Conservation (phyloP, 37 sponge, comb jelly and placozoan species). For the Beroe ovata region DNA sequence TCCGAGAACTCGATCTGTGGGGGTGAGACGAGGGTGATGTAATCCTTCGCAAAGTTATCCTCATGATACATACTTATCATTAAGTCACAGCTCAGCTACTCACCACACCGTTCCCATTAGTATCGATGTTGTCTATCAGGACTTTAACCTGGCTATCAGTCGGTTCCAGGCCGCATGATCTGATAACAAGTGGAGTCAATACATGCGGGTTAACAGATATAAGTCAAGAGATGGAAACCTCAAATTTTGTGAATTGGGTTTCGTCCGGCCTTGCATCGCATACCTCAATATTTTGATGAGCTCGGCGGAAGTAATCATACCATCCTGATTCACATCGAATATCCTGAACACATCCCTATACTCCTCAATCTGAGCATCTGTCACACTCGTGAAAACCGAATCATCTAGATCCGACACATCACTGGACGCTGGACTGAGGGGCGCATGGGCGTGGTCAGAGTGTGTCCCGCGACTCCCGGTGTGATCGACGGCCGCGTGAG, state of each 20-base stretch:
- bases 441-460: neutral
- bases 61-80: no score
- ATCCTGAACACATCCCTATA: slow-evolving; percentile 50
- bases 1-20: slow-evolving; percentile 22
- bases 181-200: neutral
- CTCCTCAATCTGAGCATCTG: slow-evolving; percentile 45
- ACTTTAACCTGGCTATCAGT: slow-evolving; percentile 8
- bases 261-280: neutral
- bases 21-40: no score
- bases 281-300: slow-evolving; percentile 59
- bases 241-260: no score
- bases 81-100: no score
- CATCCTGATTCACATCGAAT: slow-evolving; percentile 39
- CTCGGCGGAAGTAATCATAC: neutral
- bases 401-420: neutral
- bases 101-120: slow-evolving; percentile 42
- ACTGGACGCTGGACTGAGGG: neutral
- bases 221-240: no score
- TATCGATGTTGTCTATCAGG: slow-evolving; percentile 28
- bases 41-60: no score
- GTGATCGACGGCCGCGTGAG: neutral
- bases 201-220: no score
- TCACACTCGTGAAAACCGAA: slow-evolving; percentile 6
- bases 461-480: neutral
- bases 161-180: slow-evolving; percentile 33